Evolutionary conservation across 2,888 invertebrate genomes (phyloP), one percentile per base, ranked within the genome.

Genomic region (Hecatera dysodea): DNA sequence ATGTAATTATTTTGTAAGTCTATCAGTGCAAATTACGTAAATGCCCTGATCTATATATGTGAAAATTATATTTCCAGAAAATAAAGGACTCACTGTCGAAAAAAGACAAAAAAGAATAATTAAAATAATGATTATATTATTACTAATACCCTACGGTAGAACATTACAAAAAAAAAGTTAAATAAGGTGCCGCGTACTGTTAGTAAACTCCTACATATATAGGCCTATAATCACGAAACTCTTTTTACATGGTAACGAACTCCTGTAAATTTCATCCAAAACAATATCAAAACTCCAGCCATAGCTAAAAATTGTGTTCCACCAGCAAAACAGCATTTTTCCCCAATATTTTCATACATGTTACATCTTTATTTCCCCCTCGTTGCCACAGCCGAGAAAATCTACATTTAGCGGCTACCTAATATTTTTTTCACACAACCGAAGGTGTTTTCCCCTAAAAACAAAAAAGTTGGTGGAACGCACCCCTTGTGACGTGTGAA

Each of bases 371-470:
- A 73, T 80, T 27, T 77, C 29, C 77, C 81, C 69, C 68, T 61
- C 60, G 73, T 69, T 52, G 64, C 76, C 77, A 9, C 76, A 67
- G 53, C 81, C 74, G 81, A 69, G 78, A 78, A 81, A 80, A 80
- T 80, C 78, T 74, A 81, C 81, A 80, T 80, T 80, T 81, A 81
- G 81, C 67, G 77, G 73, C 61, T n/a, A 67, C 64, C 77, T 78
- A 72, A 82, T 81, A 79, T 6, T 78, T 82, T 82, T 82, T 80
- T 82, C 80, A 82, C 74, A 52, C 67, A 62, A 46, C 50, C 56
- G 63, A 75, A 78, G 80, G 82, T 74, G 73, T 62, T 81, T 79
- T 71, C 53, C 50, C 62, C 64, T 64, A 64, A 75, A 75, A 80
- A 67, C 67, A 80, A 83, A 78, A 83, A 81, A 77, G 72, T 74